Percentiles rank a stretch among this genome's conserved stretches.
Conservation (phyloP, 2,888 invertebrate species). For the Mactromeris polynyma region DNA sequence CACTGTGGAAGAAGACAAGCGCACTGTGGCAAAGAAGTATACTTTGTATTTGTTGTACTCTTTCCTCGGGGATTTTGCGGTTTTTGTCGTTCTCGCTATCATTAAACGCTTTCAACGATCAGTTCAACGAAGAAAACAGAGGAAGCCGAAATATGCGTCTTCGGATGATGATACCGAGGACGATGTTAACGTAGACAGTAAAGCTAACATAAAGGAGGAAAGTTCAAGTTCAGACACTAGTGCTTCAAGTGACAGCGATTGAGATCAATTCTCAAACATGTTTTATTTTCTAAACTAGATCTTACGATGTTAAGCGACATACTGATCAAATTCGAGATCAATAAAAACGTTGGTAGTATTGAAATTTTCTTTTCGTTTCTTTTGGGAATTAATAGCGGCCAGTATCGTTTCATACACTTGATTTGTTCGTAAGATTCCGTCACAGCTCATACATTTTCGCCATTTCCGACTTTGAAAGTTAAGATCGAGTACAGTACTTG, state of each 20-base stretch:
- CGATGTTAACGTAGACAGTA: background rate
- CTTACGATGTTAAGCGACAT: too few relatives aligned
- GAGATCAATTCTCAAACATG: background rate
- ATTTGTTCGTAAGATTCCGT: too few relatives aligned
- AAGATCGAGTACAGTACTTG: too few relatives aligned
- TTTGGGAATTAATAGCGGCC: too few relatives aligned
- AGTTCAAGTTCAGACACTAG: background rate
- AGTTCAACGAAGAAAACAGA: conserved; percentile 41
- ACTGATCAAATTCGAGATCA: too few relatives aligned
- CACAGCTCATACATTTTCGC: too few relatives aligned
- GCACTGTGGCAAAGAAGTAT: conserved; percentile 32
- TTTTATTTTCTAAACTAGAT: background rate
- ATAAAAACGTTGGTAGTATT: too few relatives aligned
- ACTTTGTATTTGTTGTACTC: conserved; percentile 29
- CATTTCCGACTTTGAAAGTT: too few relatives aligned
- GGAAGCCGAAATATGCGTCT: background rate
- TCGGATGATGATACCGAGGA: background rate
- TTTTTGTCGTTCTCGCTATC: conserved; percentile 57
- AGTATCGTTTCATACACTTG: too few relatives aligned
- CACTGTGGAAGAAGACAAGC: conserved; percentile 29
- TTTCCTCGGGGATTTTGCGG: conserved; percentile 58
- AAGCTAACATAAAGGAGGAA: background rate
- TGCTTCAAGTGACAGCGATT: background rate
- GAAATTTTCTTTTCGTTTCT: too few relatives aligned
- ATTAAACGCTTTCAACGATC: conserved; percentile 53